These are phyloP conservation scores for Lepus townsendii DNA, from an alignment of 2,797 vertebrate species.

Conservation along the genomic window DNA sequence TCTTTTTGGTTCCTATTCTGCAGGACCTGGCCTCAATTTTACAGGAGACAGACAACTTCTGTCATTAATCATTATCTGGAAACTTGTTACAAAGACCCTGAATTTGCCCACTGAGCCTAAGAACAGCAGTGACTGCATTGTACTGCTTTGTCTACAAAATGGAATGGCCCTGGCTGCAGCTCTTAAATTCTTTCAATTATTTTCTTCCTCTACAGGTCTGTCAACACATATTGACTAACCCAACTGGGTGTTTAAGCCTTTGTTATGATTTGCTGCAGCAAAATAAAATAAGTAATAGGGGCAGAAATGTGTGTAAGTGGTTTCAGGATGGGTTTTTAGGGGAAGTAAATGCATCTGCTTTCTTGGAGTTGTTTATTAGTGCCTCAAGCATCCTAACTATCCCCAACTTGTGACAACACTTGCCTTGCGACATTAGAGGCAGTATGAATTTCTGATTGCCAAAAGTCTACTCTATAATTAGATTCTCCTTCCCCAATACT, in stretches of 20 bases:
- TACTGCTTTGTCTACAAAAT: neutral
- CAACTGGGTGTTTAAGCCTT: neutral
- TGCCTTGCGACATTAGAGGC: neutral
- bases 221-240: neutral
- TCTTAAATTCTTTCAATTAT: neutral
- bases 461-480: neutral
- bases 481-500: neutral
- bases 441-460: neutral
- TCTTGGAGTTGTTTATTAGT: neutral
- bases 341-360: neutral
- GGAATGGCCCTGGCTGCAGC: neutral
- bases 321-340: neutral
- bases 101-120: neutral
- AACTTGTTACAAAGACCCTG: neutral
- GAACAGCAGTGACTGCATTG: neutral
- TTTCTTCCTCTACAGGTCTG: neutral
- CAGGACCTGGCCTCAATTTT: constrained; percentile 27
- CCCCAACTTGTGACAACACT: neutral
- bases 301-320: neutral
- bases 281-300: neutral
- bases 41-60: neutral
- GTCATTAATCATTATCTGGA: neutral
- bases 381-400: neutral
- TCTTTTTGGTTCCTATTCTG: neutral
- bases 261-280: neutral